phyloP scores from a whole-genome alignment of 2,113 vertebrate genomes.

The Bambusicola thoracicus region DNA sequence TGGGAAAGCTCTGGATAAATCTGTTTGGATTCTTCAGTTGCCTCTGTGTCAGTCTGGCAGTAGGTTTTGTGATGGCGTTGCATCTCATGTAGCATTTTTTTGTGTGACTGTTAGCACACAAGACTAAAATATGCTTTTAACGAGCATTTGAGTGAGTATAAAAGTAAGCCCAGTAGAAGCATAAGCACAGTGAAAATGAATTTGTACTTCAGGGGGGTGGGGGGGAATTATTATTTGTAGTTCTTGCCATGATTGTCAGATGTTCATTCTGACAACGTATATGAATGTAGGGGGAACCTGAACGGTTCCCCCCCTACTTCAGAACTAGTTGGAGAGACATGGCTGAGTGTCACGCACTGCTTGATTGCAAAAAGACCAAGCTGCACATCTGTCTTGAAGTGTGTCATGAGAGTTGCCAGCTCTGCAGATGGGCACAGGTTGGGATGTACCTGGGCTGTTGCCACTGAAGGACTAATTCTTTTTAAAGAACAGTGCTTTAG shows the following conservation, averaged over 20 bases:
- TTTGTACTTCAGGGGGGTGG: neutral
- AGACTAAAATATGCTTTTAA: neutral
- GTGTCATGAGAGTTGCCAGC: neutral
- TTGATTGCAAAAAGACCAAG: neutral
- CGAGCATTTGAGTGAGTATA: neutral
- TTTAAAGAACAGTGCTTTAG: accelerated
- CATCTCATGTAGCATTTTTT: neutral
- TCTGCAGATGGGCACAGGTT: neutral
- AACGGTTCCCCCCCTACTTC: no score
- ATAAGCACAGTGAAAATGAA: neutral
- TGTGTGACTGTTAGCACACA: neutral
- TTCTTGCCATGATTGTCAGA: neutral
- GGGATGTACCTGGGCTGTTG: neutral
- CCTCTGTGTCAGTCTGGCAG: neutral
- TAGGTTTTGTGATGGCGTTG: neutral
- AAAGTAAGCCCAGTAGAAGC: neutral
- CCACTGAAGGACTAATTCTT: neutral
- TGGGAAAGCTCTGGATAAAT: neutral
- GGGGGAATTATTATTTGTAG: neutral
- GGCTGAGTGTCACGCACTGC: accelerated
- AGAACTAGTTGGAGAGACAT: neutral
- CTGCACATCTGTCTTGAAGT: neutral
- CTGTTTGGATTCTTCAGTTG: neutral
- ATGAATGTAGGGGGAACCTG: neutral
- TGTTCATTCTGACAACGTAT: slow-evolving; percentile 11